Conservation (phyloP, 2,888 invertebrate species). For the Lomographa bimaculata region DNA sequence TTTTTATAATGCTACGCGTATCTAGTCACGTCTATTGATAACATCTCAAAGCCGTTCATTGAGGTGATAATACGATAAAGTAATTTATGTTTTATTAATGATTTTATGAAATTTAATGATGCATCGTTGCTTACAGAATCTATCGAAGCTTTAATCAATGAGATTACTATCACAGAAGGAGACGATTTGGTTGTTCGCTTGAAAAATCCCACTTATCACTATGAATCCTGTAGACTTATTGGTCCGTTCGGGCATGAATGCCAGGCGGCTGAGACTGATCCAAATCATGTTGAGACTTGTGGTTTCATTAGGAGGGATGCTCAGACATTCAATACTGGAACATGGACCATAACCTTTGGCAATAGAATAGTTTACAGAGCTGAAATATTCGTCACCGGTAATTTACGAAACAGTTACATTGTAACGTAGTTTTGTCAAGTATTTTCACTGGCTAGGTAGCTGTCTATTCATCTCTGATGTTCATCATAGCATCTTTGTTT, state of each 20-base stretch:
- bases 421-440: too few species aligned
- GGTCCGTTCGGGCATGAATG: conserved; percentile 40
- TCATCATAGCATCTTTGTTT: too few species aligned
- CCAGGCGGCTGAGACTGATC: conserved; percentile 35
- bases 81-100: conserved; percentile 9
- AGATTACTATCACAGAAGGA: conserved; percentile 47
- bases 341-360: conserved; percentile 60
- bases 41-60: conserved; percentile 37
- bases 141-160: conserved; percentile 44
- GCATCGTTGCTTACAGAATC: conserved; percentile 46
- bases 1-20: conserved; percentile 40
- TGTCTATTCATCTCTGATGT: not conserved
- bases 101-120: conserved; percentile 25
- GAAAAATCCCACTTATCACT: conserved; percentile 38
- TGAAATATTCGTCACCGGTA: conserved; percentile 51
- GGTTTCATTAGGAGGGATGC: conserved; percentile 51
- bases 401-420: too few species aligned
- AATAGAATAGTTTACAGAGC: conserved; percentile 49
- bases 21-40: conserved; percentile 65
- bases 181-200: conserved; percentile 56
- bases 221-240: conserved; percentile 53
- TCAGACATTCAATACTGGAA: conserved; percentile 41
- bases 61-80: conserved; percentile 35
- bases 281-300: conserved; percentile 42
- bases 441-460: conserved; percentile 4